Conservation (phyloP, 2,888 invertebrate genomes). For the Scaeva pyrastri region DNA sequence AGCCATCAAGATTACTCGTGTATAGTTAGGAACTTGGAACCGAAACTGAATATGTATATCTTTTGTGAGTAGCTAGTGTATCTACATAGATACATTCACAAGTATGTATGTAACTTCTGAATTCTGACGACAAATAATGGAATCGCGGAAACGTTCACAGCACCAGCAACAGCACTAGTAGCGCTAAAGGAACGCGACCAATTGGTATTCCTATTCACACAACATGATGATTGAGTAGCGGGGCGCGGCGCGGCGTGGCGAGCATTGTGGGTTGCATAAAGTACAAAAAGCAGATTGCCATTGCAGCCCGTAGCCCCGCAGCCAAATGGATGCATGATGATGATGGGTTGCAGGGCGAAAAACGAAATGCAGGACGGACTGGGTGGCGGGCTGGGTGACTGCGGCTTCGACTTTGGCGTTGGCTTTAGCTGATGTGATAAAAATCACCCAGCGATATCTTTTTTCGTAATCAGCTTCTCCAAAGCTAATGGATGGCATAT, state of each 20-base stretch:
- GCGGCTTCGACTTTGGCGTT: background rate
- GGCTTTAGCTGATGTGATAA: slow-evolving; percentile 51
- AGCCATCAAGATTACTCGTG: slow-evolving; percentile 70
- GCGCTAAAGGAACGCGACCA: slow-evolving; percentile 29
- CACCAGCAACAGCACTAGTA: background rate
- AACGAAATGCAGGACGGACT: no score
- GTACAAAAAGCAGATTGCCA: slow-evolving; percentile 44
- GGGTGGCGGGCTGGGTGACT: background rate
- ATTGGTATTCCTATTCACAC: slow-evolving; percentile 69
- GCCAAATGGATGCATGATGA: slow-evolving; percentile 14
- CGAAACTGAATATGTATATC: background rate
- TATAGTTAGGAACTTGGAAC: slow-evolving; percentile 4
- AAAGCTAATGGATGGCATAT: slow-evolving; percentile 48
- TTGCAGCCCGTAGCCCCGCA: slow-evolving; percentile 10
- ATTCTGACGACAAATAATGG: slow-evolving; percentile 60
- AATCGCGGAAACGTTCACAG: slow-evolving; percentile 68
- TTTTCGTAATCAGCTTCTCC: slow-evolving; percentile 53
- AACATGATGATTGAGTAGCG: slow-evolving; percentile 16
- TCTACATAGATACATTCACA: no score
- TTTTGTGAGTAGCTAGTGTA: background rate
- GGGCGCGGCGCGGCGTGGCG: background rate
- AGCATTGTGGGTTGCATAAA: slow-evolving; percentile 50
- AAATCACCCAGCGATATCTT: slow-evolving; percentile 52
- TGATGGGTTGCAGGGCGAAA: slow-evolving; percentile 11
- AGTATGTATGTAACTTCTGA: background rate